A percentile compares a stretch with the other conserved stretches of the same genome.
Evolutionary conservation across 1,140 invertebrate genomes (phyloP).

Genomic region (Trypoxylus dichotomus): DNA sequence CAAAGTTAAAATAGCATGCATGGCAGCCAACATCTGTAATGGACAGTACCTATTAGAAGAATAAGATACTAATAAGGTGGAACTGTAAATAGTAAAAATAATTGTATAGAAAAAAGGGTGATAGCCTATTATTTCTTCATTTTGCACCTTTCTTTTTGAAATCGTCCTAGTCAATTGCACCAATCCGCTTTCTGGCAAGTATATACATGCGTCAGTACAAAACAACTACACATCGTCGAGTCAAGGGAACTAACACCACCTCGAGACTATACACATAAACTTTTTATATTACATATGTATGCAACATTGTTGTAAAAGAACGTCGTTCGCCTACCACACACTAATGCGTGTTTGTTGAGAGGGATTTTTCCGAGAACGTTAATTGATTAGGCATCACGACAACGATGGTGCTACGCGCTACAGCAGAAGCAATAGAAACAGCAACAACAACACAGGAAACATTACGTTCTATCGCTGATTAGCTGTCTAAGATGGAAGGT

Average conservation of each 20-base stretch:
- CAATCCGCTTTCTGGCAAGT: no score
- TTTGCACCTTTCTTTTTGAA: no score
- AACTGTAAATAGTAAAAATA: no score
- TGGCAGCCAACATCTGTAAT: no score
- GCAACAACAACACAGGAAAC: background rate
- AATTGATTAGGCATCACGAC: slow-evolving; percentile 5
- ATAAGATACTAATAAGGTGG: no score
- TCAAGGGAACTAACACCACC: background rate
- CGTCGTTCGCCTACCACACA: background rate
- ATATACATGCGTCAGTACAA: no score
- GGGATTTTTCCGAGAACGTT: background rate
- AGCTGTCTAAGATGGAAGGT: background rate
- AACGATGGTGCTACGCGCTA: background rate
- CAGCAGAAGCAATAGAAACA: background rate
- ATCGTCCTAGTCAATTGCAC: no score
- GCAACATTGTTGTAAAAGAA: slow-evolving; percentile 9
- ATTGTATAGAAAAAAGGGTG: no score
- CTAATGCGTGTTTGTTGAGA: background rate
- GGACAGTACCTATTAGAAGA: no score
- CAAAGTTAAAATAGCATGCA: no score
- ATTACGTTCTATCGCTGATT: slow-evolving; percentile 7
- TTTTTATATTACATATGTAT: background rate
- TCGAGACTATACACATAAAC: background rate
- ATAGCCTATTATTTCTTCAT: no score
- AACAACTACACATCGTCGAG: background rate